Evolutionary conservation across 2,113 vertebrate species (phyloP).

Genomic region (Hyperopisus bebe): DNA sequence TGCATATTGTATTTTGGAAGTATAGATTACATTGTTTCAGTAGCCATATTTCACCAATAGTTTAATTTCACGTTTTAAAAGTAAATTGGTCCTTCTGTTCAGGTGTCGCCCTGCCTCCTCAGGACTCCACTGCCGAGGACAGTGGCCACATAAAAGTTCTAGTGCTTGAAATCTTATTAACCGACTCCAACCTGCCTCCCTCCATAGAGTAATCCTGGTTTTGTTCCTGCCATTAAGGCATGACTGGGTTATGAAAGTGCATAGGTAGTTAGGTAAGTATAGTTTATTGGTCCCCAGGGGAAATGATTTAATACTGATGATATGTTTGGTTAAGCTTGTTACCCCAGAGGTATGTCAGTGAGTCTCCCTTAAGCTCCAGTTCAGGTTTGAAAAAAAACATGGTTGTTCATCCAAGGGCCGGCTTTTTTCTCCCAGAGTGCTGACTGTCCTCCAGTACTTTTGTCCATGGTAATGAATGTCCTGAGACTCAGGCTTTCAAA

Average conservation of each 20-base stretch:
- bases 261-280: neutral
- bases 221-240: neutral
- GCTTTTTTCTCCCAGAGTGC: neutral
- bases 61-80: neutral
- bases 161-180: neutral
- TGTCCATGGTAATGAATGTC: slow-evolving; percentile 7
- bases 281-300: neutral
- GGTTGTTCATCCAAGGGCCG: neutral
- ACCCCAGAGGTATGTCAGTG: neutral
- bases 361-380: neutral
- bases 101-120: neutral
- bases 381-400: neutral
- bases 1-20: neutral
- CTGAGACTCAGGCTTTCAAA: neutral
- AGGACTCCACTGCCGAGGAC: neutral
- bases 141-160: neutral
- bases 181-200: neutral
- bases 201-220: neutral
- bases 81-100: neutral
- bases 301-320: neutral
- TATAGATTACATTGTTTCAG: neutral
- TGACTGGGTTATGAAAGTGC: neutral
- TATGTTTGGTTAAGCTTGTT: neutral
- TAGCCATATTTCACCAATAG: neutral
- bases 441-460: neutral